Conservation (phyloP, 2,888 invertebrate species). For the Leucozona laternaria region DNA sequence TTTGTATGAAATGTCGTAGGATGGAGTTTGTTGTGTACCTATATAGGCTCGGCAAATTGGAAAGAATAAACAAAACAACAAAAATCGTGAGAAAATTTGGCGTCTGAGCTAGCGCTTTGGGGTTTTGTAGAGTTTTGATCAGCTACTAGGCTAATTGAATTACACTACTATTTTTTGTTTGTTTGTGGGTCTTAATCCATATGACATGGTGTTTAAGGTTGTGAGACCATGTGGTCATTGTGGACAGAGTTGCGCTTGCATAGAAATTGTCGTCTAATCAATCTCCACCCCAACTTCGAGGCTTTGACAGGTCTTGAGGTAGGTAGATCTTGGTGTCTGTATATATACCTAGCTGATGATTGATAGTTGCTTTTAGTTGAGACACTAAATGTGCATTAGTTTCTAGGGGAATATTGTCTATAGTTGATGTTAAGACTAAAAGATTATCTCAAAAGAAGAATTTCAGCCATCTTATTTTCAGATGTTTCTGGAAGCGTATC, state of each 20-base stretch:
- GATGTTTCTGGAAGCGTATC: too few relatives aligned
- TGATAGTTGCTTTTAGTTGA: conserved; percentile 20
- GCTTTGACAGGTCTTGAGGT: conserved; percentile 54
- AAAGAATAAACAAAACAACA: neutral
- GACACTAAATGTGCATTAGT: neutral
- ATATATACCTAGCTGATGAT: neutral
- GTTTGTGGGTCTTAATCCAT: neutral
- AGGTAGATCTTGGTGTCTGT: conserved; percentile 6
- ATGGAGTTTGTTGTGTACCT: conserved; percentile 15
- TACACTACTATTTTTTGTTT: conserved; percentile 39
- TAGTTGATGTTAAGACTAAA: too few relatives aligned
- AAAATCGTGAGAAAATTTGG: conserved; percentile 66
- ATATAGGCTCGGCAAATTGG: conserved; percentile 42
- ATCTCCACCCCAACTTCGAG: conserved; percentile 69
- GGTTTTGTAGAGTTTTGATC: neutral
- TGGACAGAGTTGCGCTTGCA: conserved; percentile 16
- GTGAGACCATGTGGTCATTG: conserved; percentile 64
- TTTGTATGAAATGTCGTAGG: conserved; percentile 53
- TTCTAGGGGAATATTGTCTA: neutral
- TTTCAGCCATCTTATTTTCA: too few relatives aligned
- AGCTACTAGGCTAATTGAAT: conserved; percentile 57
- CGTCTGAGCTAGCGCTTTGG: conserved; percentile 7
- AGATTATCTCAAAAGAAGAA: too few relatives aligned
- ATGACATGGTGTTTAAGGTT: neutral
- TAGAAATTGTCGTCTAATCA: conserved; percentile 58